phyloP scores from a whole-genome alignment of 2,113 vertebrate genomes.

The Ochotona curzoniae region DNA sequence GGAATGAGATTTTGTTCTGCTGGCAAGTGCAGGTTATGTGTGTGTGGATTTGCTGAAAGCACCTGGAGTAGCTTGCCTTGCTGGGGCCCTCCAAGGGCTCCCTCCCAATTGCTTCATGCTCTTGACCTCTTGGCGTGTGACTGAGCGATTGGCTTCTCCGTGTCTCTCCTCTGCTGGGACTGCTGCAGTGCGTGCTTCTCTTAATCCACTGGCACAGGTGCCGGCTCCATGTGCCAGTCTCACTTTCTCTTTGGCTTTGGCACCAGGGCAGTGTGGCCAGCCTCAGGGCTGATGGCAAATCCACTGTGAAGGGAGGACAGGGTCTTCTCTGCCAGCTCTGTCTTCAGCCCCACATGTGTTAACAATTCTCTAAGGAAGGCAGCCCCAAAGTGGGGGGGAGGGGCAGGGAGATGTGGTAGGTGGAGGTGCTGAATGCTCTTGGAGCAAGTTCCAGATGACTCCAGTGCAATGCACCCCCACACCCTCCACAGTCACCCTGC shows the following conservation, averaged over 20 bases:
- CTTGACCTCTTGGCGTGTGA: background rate
- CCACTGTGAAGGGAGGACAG: background rate
- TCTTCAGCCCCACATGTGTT: background rate
- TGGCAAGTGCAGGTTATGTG: background rate
- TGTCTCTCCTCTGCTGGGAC: background rate
- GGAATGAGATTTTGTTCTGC: constrained; percentile 24
- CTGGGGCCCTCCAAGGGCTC: background rate
- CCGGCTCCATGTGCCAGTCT: background rate
- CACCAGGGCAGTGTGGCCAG: too few relatives aligned
- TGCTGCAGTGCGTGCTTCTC: accelerated
- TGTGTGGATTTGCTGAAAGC: background rate
- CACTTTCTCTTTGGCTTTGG: background rate
- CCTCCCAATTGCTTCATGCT: background rate
- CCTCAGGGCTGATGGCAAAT: background rate
- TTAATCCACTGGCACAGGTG: background rate
- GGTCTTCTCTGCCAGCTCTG: background rate
- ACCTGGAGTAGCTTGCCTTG: background rate
- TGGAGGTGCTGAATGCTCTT: background rate
- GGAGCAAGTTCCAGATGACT: background rate
- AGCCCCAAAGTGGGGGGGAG: background rate
- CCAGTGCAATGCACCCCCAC: background rate
- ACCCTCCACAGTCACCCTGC: background rate
- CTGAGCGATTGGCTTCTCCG: background rate
- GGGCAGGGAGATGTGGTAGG: background rate
- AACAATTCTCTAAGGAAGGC: background rate